Conservation (phyloP, 2,113 vertebrate species). For the Coryphaenoides rupestris region DNA sequence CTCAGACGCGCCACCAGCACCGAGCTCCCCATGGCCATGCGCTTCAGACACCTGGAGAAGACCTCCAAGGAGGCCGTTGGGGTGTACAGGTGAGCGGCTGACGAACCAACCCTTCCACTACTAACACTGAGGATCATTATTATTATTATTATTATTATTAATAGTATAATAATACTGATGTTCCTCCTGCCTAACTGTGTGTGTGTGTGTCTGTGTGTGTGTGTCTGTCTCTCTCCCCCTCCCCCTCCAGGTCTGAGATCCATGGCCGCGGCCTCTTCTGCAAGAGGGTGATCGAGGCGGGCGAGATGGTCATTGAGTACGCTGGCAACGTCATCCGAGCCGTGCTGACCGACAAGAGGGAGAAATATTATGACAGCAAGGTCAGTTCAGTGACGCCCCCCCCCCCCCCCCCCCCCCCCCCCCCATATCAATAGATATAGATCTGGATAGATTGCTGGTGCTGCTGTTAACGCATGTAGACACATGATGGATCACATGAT, state of each 20-base stretch:
- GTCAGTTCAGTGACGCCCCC: too few relatives aligned
- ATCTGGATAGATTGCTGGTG: too few relatives aligned
- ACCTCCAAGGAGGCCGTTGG: conserved; percentile 90
- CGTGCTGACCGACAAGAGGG: conserved; percentile 86
- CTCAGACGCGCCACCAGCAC: conserved; percentile 85
- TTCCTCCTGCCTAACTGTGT: neutral
- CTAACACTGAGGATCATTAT: too few relatives aligned
- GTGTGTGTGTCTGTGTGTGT: neutral
- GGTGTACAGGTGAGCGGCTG: conserved; percentile 81
- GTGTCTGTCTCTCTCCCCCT: neutral
- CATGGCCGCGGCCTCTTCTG: conserved; percentile 88
- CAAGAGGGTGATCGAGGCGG: conserved; percentile 87
- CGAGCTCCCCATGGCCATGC: conserved; percentile 91
- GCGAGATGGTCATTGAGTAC: conserved; percentile 93
- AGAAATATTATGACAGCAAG: conserved; percentile 90
- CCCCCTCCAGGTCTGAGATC: conserved; percentile 79
- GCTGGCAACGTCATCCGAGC: conserved; percentile 87
- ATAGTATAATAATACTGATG: too few relatives aligned
- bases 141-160: too few relatives aligned
- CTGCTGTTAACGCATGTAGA: too few relatives aligned
- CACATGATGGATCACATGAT: too few relatives aligned
- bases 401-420: too few relatives aligned
- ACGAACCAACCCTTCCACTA: neutral
- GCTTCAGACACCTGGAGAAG: conserved; percentile 88
- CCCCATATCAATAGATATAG: too few relatives aligned